A percentile compares a stretch with the other conserved stretches of the same genome.
Evolutionary conservation across 2,888 invertebrate genomes (phyloP).

Genomic region (Operophtera brumata): DNA sequence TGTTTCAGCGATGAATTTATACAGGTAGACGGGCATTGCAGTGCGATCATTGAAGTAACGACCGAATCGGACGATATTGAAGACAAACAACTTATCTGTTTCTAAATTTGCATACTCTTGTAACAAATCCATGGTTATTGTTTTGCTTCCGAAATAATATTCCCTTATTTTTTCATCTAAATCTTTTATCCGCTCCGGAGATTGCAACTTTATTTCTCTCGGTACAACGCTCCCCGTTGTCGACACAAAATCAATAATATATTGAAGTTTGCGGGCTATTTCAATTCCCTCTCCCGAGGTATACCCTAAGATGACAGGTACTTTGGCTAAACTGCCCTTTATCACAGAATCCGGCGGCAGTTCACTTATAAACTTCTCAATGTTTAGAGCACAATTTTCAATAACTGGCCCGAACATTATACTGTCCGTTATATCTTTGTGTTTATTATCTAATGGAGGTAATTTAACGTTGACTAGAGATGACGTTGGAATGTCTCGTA

Average conservation of each 20-base stretch:
- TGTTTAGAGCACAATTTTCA: constrained; percentile 54
- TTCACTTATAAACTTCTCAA: constrained; percentile 59
- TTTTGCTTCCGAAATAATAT: constrained; percentile 57
- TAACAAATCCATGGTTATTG: constrained; percentile 47
- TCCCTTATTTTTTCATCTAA: constrained; percentile 57
- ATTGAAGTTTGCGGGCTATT: constrained; percentile 55
- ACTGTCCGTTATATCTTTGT: constrained; percentile 57
- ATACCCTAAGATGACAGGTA: constrained; percentile 68
- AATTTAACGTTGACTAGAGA: constrained; percentile 61
- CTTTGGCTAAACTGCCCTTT: constrained; percentile 52
- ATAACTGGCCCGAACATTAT: constrained; percentile 70
- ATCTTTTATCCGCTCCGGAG: constrained; percentile 43
- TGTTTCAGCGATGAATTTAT: constrained; percentile 65
- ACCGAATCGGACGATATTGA: constrained; percentile 63
- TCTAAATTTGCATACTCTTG: constrained; percentile 57
- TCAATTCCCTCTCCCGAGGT: constrained; percentile 73
- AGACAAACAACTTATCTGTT: constrained; percentile 61
- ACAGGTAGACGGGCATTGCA: constrained; percentile 56
- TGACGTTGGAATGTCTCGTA: constrained; percentile 52
- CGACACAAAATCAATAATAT: constrained; percentile 43
- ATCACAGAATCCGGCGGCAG: constrained; percentile 51
- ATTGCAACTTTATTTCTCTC: constrained; percentile 63
- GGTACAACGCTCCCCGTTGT: constrained; percentile 60
- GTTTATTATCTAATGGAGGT: constrained; percentile 48
- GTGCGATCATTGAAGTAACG: constrained; percentile 48